Base-by-base conservation (phyloP, 2,113 vertebrate species). In the Pyrgilauda ruficollis region DNA sequence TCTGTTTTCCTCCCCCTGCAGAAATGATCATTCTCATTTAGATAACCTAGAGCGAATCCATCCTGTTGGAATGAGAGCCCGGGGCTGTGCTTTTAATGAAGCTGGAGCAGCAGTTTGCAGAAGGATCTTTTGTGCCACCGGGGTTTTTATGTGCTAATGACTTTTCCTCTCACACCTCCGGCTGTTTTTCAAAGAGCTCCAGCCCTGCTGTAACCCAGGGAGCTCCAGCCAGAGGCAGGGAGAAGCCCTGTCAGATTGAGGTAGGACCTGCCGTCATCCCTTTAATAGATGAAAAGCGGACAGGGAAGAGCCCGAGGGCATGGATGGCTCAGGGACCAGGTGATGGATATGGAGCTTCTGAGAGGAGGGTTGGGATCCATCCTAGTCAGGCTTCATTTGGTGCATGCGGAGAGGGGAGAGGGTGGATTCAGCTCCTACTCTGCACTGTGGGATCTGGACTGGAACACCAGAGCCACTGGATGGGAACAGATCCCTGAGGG, bases 1-100 rank as follows among this genome's bases (percentile, higher is more conserved):
- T 41, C 53, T 80, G 73, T 64, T 31, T 69, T 49, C 46, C 31
- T 26, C 41, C 37, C 52, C 58, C 35, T 79, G 52, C 64, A 94
- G 85, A 90, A 91, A 80, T 15, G 47, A 91, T 90, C 90, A 64
- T 63, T 85, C 84, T 93, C 89, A 94, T 85, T 89, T 87, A 77
- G 89, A 83, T 80, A 90, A 84, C 91, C 63, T 62, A 43, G 69
- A 91, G 61, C 0, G 0, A 92, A 90, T 72, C 85, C 90, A 81
- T 80, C 50, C 84, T 61, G 41, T 43, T 4, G 76, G 86, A 92
- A 70, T 68, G 81, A 76, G 67, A 90, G 73, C 85, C 76, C 5
- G 0, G 1, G 68, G 90, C 86, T 70, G 33, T 7, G 50, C 64
- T 91, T 91, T 83, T 95, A 95, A 96, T 90, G 88, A 93, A 92